phyloP scores from a whole-genome alignment of 37 sponge, comb jelly and placozoan species.

The Oopsacas minuta region DNA sequence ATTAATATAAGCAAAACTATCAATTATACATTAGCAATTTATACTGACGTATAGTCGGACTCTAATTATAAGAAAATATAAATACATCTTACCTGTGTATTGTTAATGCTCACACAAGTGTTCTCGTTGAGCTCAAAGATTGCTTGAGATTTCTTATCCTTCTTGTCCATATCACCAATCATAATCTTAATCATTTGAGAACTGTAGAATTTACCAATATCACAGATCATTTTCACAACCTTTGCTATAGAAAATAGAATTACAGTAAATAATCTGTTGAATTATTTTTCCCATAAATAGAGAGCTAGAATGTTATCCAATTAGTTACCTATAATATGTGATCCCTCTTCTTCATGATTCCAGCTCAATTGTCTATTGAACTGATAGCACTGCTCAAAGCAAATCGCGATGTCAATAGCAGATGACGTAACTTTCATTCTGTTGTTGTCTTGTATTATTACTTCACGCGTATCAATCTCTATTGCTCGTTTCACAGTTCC shows the following conservation, averaged over 20 bases:
- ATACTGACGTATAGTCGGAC: not conserved
- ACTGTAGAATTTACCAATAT: conserved; percentile 1
- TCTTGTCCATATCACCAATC: not conserved
- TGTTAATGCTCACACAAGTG: not conserved
- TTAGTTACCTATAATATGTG: not conserved
- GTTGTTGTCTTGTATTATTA: not conserved
- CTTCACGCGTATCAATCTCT: not conserved
- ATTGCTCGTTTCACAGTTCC: not conserved
- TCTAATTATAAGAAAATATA: not conserved
- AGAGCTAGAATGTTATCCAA: no score
- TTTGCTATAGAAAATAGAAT: no score
- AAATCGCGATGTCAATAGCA: not conserved
- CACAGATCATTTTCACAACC: conserved; percentile 8
- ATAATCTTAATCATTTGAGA: not conserved
- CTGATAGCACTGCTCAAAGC: conserved; percentile 3
- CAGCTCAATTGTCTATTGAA: not conserved
- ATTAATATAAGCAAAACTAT: not conserved
- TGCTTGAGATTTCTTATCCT: not conserved
- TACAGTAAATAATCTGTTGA: not conserved
- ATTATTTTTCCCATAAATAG: not conserved
- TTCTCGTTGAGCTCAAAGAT: not conserved
- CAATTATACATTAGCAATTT: not conserved
- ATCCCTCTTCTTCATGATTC: not conserved
- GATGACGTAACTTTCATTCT: not conserved
- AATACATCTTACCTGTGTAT: not conserved